Evolutionary conservation across 2,888 invertebrate species (phyloP), one percentile per base, ranked within the genome.

Genomic region (Mesorhabditis sp.): DNA sequence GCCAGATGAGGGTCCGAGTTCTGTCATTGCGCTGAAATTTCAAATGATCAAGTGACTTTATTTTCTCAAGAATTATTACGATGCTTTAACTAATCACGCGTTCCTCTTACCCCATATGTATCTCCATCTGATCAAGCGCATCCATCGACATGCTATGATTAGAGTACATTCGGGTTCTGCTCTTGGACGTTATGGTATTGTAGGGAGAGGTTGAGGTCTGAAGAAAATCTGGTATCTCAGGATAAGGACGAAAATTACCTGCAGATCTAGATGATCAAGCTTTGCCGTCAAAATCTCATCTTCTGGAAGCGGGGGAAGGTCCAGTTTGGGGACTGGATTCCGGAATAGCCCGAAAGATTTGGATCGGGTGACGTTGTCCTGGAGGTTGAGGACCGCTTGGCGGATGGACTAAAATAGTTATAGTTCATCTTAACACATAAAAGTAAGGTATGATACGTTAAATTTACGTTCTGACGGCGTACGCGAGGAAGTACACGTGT

Each of bases 181-280:
- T 65, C 45, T 68, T 70, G 41, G 63, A 43, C 50, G 68, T 67
- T 13, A 77, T 69, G 3, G 77, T 77, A 61, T 68, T 71, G 58
- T 70, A 69, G n/a, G 77, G 77, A 4, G 75, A 75, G 58, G 72
- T 70, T 5, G 75, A 68, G 0, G 71, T 58, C 75, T 76, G 68
- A 63, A 76, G 70, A 43, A 62, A 65, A 45, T 62, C 7, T 45
- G 43, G 41, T 62, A 42, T 13, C 41, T 10, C 44, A 13, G 62
- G 6, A 58, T 5, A 13, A 41, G 7, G 50, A 66, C 42, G 13
- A 10, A 5, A 58, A 42, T 1, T 28, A 78, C 80, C 70, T 80
- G 76, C 4, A 80, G 70, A 69, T 80, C 78, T 5, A 80, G 66
- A 67, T 80, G 77, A 6, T 77, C 76, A 50, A 77, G 44, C 45